Conservation (phyloP, 2,113 vertebrate genomes). For the Ammospiza nelsoni region DNA sequence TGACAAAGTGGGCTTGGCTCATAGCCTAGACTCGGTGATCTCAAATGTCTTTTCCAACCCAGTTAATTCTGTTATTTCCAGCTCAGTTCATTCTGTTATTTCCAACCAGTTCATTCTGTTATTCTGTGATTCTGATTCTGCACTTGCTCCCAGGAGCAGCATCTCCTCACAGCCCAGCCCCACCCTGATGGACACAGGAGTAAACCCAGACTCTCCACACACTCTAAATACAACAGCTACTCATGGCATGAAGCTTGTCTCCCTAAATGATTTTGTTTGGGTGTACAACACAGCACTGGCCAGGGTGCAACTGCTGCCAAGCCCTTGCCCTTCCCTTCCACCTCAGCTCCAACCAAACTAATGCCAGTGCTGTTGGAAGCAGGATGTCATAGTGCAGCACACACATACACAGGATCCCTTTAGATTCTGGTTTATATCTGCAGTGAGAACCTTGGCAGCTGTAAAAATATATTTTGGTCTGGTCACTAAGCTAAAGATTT, state of each 20-base stretch:
- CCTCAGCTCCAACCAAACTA: neutral
- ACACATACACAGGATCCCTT: neutral
- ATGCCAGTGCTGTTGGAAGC: conserved; percentile 4
- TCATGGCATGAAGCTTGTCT: neutral
- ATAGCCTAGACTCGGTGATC: accelerated
- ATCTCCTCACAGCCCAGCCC: neutral
- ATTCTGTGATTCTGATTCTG: neutral
- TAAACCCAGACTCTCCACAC: neutral
- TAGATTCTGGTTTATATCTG: conserved; percentile 64
- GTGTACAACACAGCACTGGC: neutral
- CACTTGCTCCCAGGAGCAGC: neutral
- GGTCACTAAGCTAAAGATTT: conserved; percentile 40
- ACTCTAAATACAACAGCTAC: neutral
- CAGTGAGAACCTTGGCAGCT: conserved; percentile 51
- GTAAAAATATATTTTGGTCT: conserved; percentile 46
- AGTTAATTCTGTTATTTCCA: neutral
- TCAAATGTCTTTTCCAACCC: neutral
- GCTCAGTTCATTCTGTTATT: neutral
- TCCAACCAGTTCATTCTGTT: neutral
- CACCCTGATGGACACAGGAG: neutral
- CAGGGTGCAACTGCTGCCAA: neutral
- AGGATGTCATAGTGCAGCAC: conserved; percentile 5
- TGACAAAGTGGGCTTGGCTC: neutral
- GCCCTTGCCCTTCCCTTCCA: neutral
- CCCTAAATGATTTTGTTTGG: neutral